A percentile compares a stretch with the other conserved stretches of the same genome.
Conservation (phyloP, 1,140 invertebrate genomes). For the Cotesia typhae region DNA sequence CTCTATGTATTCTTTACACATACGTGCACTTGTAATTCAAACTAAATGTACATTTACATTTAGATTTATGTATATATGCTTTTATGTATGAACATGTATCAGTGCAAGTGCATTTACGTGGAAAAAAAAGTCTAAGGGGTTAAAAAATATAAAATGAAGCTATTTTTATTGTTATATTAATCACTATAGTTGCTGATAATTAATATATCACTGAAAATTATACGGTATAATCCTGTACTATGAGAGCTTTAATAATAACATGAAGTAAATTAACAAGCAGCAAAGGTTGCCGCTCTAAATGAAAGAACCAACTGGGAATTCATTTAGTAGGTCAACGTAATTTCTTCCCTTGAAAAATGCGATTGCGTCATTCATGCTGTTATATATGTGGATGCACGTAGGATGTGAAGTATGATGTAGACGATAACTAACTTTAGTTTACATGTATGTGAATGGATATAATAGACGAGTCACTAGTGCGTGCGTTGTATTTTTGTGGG, state of each 20-base stretch:
- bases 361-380: constrained; percentile 44
- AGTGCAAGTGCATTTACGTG: too few relatives aligned
- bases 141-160: too few relatives aligned
- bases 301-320: constrained; percentile 35
- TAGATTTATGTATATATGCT: too few relatives aligned
- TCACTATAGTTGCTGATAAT: too few relatives aligned
- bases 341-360: constrained; percentile 48
- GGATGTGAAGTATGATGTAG: constrained; percentile 12
- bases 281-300: background rate
- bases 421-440: constrained; percentile 29
- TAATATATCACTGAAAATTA: too few relatives aligned
- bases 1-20: constrained; percentile 15
- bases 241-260: too few relatives aligned
- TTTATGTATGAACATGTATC: too few relatives aligned
- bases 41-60: background rate
- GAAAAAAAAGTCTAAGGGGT: too few relatives aligned
- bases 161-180: too few relatives aligned
- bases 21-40: background rate
- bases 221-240: too few relatives aligned
- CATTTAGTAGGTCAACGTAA: constrained; percentile 55
- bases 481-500: constrained; percentile 17
- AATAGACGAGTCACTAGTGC: too few relatives aligned
- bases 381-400: constrained; percentile 32
- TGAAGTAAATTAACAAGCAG: too few relatives aligned
- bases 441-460: constrained; percentile 3